These are phyloP conservation scores for Pseudomyrmex pallidus DNA, from an alignment of 1,140 invertebrate species.

Conservation along the genomic window DNA sequence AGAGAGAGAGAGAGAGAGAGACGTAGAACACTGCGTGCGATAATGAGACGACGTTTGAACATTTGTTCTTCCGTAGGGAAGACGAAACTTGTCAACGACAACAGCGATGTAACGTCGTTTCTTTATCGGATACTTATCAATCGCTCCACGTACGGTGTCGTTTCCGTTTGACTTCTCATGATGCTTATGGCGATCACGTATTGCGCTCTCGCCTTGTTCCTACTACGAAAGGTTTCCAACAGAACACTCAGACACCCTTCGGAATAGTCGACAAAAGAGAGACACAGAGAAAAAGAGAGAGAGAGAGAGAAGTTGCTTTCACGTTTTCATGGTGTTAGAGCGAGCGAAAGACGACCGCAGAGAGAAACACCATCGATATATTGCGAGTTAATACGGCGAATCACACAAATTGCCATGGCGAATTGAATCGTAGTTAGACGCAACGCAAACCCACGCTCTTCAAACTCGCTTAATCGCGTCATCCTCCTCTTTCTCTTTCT, in stretches of 20 bases:
- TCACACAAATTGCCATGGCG: conserved; percentile 10
- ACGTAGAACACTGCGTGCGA: too few relatives aligned
- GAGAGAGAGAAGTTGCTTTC: background rate
- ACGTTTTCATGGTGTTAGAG: background rate
- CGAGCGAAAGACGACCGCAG: background rate
- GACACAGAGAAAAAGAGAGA: background rate
- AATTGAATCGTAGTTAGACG: conserved; percentile 38
- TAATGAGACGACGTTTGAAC: too few relatives aligned
- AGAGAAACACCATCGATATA: conserved; percentile 25
- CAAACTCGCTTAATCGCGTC: conserved; percentile 30
- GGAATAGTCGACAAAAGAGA: background rate
- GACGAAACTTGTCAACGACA: too few relatives aligned
- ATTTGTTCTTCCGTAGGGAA: too few relatives aligned
- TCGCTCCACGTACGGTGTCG: background rate
- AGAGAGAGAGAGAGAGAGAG: too few relatives aligned
- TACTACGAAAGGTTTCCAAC: background rate
- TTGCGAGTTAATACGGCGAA: conserved; percentile 42
- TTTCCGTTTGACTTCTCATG: conserved; percentile 36
- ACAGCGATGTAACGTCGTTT: too few relatives aligned
- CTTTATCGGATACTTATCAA: too few relatives aligned
- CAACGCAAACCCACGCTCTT: conserved; percentile 5
- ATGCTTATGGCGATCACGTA: conserved; percentile 40
- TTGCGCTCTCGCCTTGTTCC: conserved; percentile 41
- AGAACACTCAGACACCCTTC: conserved; percentile 8
- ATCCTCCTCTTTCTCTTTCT: too few relatives aligned